phyloP scores from a whole-genome alignment of 2,888 invertebrate species.

The Drosophila villosipedis region DNA sequence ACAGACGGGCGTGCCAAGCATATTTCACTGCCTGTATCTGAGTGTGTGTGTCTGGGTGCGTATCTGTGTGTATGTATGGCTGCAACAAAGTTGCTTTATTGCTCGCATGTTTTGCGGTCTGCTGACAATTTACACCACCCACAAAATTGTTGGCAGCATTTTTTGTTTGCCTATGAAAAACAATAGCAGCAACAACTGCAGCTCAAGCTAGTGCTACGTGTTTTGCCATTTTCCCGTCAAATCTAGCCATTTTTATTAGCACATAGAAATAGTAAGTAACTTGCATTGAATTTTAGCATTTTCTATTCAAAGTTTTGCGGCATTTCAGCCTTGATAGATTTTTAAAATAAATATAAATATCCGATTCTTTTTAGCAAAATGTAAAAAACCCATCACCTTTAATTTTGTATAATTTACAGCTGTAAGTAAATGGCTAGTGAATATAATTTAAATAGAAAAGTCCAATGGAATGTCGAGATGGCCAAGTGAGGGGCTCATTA shows the following conservation, averaged over 20 bases:
- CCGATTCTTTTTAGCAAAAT: too few relatives aligned
- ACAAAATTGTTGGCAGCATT: conserved; percentile 36
- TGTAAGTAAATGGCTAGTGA: background rate
- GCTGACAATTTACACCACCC: conserved; percentile 61
- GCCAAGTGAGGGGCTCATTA: background rate
- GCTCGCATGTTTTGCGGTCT: conserved; percentile 72
- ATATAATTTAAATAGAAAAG: background rate
- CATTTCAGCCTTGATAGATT: background rate
- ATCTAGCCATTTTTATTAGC: background rate
- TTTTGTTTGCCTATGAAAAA: conserved; percentile 30
- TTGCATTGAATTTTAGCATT: background rate
- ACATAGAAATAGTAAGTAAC: too few relatives aligned
- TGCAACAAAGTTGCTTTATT: conserved; percentile 63
- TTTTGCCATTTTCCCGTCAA: background rate
- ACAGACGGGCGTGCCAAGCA: conserved; percentile 25
- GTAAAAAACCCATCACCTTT: too few relatives aligned
- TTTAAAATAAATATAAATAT: background rate
- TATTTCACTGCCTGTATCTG: conserved; percentile 2
- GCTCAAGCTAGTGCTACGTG: conserved; percentile 23
- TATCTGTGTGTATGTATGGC: background rate
- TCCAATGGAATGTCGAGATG: background rate
- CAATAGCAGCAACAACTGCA: conserved; percentile 38
- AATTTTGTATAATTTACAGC: background rate
- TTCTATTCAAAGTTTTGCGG: background rate
- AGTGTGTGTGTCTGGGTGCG: background rate